phyloP scores from a whole-genome alignment of 64 coral and sea anemone species.

The Stylophora pistillata region DNA sequence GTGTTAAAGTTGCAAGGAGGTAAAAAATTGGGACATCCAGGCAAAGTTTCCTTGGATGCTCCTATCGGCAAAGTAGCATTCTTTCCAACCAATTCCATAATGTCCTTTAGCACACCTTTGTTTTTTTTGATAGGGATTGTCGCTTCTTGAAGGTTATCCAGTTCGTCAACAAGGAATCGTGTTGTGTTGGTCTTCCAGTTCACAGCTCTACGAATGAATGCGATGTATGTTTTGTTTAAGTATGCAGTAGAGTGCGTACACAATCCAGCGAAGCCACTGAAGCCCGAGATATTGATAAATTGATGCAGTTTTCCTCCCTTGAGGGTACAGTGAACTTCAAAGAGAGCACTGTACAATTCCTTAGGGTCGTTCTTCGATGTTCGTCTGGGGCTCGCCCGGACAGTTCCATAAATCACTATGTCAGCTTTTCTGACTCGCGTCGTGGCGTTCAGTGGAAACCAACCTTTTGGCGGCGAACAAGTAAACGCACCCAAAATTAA shows the following conservation, averaged over 20 bases:
- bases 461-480: slow-evolving; percentile 76
- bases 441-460: slow-evolving; percentile 38
- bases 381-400: slow-evolving; percentile 50
- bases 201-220: slow-evolving; percentile 48
- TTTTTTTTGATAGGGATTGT: slow-evolving; percentile 61
- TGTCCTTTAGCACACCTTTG: slow-evolving; percentile 67
- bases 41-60: slow-evolving; percentile 20
- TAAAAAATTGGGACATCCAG: slow-evolving; percentile 44
- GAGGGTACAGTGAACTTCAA: slow-evolving; percentile 80
- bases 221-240: slow-evolving; percentile 83
- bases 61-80: slow-evolving; percentile 67
- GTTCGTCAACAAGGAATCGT: slow-evolving; percentile 61
- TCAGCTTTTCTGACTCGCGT: slow-evolving; percentile 72
- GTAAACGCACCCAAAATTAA: slow-evolving; percentile 4
- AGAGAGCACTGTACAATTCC: slow-evolving; percentile 68
- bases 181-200: background rate
- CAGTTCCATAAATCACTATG: slow-evolving; percentile 81
- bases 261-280: slow-evolving; percentile 63
- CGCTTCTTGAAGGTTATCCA: slow-evolving; percentile 64
- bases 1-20: slow-evolving; percentile 11
- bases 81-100: slow-evolving; percentile 52
- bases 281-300: slow-evolving; percentile 83
- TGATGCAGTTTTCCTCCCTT: slow-evolving; percentile 72
- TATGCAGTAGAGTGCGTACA: slow-evolving; percentile 76
- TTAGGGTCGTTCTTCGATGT: slow-evolving; percentile 18